Evolutionary conservation across 2,888 invertebrate genomes (phyloP).

Genomic region (Cosmia trapezina): DNA sequence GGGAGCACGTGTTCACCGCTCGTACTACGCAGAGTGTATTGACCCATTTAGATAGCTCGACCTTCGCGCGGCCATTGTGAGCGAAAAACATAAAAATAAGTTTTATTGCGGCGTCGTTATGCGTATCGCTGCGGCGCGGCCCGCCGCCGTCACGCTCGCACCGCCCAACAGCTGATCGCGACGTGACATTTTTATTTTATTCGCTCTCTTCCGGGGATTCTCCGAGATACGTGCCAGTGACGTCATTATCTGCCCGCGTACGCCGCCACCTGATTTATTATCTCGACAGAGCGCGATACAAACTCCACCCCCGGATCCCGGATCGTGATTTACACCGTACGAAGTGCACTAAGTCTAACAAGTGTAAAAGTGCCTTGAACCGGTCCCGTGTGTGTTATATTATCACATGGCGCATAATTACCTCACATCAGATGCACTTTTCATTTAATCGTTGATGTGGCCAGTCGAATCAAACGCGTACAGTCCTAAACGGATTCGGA

Average conservation of each 20-base stretch:
- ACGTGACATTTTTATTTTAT: slow-evolving; percentile 91
- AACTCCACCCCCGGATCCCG: slow-evolving; percentile 71
- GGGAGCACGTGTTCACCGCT: slow-evolving; percentile 89
- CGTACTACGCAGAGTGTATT: slow-evolving; percentile 90
- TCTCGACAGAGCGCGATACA: slow-evolving; percentile 79
- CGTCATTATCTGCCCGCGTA: slow-evolving; percentile 87
- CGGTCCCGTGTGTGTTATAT: slow-evolving; percentile 21
- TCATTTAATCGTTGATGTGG: slow-evolving; percentile 59
- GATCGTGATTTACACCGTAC: slow-evolving; percentile 78
- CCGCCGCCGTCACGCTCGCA: slow-evolving; percentile 81
- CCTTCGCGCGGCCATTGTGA: slow-evolving; percentile 91
- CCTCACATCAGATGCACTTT: slow-evolving; percentile 66
- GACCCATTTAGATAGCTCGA: slow-evolving; percentile 91
- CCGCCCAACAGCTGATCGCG: slow-evolving; percentile 90
- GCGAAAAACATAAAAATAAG: slow-evolving; percentile 91
- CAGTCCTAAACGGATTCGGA: slow-evolving; percentile 17
- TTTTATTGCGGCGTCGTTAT: slow-evolving; percentile 90
- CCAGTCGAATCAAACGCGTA: no score
- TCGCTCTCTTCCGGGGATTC: slow-evolving; percentile 90
- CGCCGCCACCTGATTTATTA: slow-evolving; percentile 87
- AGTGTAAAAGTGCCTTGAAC: slow-evolving; percentile 69
- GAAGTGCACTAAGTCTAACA: slow-evolving; percentile 68
- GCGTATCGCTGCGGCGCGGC: slow-evolving; percentile 86
- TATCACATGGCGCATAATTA: slow-evolving; percentile 46
- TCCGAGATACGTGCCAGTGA: slow-evolving; percentile 89